phyloP scores from a whole-genome alignment of 2,888 invertebrate species.

The Augochlorella aurata region DNA sequence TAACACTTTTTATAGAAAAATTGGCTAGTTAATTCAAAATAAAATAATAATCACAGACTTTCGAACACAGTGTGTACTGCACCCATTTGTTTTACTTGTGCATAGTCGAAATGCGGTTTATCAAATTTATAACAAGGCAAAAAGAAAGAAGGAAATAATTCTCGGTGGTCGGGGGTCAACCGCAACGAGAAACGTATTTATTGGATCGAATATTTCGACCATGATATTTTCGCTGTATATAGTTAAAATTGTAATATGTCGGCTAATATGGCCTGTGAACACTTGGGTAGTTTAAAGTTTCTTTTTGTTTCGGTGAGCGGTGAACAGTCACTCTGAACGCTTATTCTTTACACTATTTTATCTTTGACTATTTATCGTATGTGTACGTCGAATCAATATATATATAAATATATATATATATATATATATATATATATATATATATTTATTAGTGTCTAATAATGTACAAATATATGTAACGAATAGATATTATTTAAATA shows the following conservation, averaged over 20 bases:
- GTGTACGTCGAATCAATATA: conserved; percentile 56
- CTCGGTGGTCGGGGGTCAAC: conserved; percentile 21
- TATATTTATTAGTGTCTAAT: conserved; percentile 38
- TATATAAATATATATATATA: conserved; percentile 27
- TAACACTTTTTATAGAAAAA: background rate
- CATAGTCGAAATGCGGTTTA: conserved; percentile 59
- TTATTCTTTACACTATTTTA: conserved; percentile 55
- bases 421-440: conserved; percentile 22
- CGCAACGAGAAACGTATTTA: conserved; percentile 35
- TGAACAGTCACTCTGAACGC: conserved; percentile 57
- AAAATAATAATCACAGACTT: conserved; percentile 7
- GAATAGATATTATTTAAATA: conserved; percentile 54
- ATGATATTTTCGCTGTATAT: conserved; percentile 59
- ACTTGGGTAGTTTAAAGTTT: conserved; percentile 70
- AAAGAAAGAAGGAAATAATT: conserved; percentile 19
- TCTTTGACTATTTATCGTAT: conserved; percentile 40
- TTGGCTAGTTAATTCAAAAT: background rate
- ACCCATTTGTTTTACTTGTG: conserved; percentile 43
- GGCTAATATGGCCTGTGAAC: conserved; percentile 68
- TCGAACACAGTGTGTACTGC: conserved; percentile 29
- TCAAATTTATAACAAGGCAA: conserved; percentile 33
- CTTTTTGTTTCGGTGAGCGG: conserved; percentile 46
- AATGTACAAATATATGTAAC: conserved; percentile 53
- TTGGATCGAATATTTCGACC: conserved; percentile 55
- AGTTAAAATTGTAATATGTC: conserved; percentile 65